phyloP scores from a whole-genome alignment of 64 coral and sea anemone species.

The Platygyra sinensis region DNA sequence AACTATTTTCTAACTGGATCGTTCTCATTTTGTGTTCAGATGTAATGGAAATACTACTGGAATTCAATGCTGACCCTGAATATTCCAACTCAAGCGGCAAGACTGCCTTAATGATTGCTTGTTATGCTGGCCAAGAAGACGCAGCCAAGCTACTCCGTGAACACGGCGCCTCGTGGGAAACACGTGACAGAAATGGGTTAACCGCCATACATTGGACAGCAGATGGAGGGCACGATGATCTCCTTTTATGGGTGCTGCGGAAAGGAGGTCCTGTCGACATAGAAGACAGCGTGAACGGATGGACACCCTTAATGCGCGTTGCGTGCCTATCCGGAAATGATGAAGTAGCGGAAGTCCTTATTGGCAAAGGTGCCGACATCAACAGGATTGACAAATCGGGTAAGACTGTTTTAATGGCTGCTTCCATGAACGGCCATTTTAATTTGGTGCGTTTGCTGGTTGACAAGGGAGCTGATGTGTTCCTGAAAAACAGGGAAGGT shows the following conservation, averaged over 20 bases:
- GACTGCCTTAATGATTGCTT: constrained; percentile 76
- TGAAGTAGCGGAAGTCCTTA: constrained; percentile 72
- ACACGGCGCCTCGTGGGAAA: constrained; percentile 63
- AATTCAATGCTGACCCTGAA: constrained; percentile 84
- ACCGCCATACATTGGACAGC: constrained; percentile 92
- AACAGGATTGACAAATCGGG: constrained; percentile 89
- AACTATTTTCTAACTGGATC: background rate
- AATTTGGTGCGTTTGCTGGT: constrained; percentile 78
- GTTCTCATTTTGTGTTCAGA: constrained; percentile 43
- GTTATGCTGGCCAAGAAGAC: constrained; percentile 84
- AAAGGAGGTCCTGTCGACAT: constrained; percentile 80
- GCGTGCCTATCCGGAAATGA: constrained; percentile 88
- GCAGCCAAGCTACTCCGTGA: constrained; percentile 59
- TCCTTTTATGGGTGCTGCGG: constrained; percentile 65
- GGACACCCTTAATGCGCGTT: constrained; percentile 89
- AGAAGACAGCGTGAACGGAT: constrained; percentile 64
- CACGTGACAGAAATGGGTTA: constrained; percentile 88
- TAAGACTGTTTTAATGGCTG: constrained; percentile 89
- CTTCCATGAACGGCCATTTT: constrained; percentile 91
- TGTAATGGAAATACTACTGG: constrained; percentile 83
- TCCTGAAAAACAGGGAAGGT: constrained; percentile 80
- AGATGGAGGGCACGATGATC: constrained; percentile 91
- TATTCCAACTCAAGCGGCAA: constrained; percentile 82
- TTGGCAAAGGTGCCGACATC: constrained; percentile 79
- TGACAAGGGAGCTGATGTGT: constrained; percentile 84